Conservation (phyloP, 2,888 invertebrate species). For the Dyspetes luteomarginatus region DNA sequence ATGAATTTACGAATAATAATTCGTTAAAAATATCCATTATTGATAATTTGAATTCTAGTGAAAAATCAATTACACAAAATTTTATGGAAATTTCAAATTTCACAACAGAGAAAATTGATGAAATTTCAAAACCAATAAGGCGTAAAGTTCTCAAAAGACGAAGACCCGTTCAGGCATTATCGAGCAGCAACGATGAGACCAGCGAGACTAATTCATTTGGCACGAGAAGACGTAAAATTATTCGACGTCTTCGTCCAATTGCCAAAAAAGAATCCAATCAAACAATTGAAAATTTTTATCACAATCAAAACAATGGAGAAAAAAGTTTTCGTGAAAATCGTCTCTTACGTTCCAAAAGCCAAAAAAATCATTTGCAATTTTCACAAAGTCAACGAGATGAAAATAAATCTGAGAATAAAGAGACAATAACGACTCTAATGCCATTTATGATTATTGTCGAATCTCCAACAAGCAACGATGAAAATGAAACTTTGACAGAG, state of each 20-base stretch:
- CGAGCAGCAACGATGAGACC: constrained; percentile 5
- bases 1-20: no score
- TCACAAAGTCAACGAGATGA: constrained; percentile 6
- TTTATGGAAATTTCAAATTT: constrained; percentile 3
- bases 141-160: constrained; percentile 72
- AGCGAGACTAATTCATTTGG: constrained; percentile 30
- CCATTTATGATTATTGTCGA: constrained; percentile 53
- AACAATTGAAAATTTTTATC: constrained; percentile 7
- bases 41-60: no score
- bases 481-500: not conserved
- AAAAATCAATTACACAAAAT: no score
- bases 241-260: constrained; percentile 75
- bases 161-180: constrained; percentile 66
- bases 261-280: no score
- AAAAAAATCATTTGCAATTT: not conserved
- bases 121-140: constrained; percentile 61
- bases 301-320: constrained; percentile 9
- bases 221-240: constrained; percentile 74
- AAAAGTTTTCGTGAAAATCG: constrained; percentile 9
- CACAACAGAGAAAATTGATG: constrained; percentile 12
- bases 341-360: constrained; percentile 11
- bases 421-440: not conserved
- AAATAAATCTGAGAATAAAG: constrained; percentile 1
- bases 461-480: not conserved
- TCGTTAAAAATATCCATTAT: no score